These are phyloP conservation scores for Neodiprion lecontei DNA, from an alignment of 1,140 invertebrate species.

Conservation along the genomic window DNA sequence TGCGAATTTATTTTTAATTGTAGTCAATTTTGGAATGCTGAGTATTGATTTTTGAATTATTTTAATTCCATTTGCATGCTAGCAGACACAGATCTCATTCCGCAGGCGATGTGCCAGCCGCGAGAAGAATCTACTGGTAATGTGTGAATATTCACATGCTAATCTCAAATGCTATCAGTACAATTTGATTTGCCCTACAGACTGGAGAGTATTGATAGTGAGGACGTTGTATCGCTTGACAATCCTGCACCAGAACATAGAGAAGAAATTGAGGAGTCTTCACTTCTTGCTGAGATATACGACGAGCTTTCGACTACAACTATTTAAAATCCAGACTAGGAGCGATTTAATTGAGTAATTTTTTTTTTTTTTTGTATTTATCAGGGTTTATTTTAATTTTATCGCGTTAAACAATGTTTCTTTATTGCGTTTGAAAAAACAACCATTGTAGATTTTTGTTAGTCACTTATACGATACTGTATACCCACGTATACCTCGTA, in stretches of 20 bases:
- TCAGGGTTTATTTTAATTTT: too few relatives aligned
- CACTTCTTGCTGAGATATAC: conserved; percentile 53
- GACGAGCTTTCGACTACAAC: conserved; percentile 56
- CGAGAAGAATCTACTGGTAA: conserved; percentile 46
- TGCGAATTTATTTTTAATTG: not conserved
- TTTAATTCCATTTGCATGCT: conserved; percentile 46
- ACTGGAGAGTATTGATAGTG: conserved; percentile 40
- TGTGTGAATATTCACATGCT: not conserved
- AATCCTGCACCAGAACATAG: conserved; percentile 33
- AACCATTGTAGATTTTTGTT: too few relatives aligned
- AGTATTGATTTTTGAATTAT: not conserved
- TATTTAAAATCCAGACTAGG: conserved; percentile 40
- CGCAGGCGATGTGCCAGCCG: conserved; percentile 38
- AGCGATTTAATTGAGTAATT: conserved; percentile 30
- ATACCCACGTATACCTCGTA: too few relatives aligned
- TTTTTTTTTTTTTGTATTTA: too few relatives aligned
- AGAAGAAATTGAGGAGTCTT: conserved; percentile 40
- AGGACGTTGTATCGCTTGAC: conserved; percentile 45
- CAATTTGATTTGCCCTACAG: conserved; percentile 34
- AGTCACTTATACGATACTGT: too few relatives aligned
- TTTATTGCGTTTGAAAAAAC: too few relatives aligned
- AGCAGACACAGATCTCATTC: conserved; percentile 46
- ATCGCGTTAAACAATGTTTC: too few relatives aligned
- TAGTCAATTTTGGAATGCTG: not conserved
- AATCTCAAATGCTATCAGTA: conserved; percentile 7